A percentile compares a stretch with the other conserved stretches of the same genome.
These are phyloP conservation scores for Stegastes partitus DNA, from an alignment of 2,113 vertebrate genomes.

Conservation along the genomic window DNA sequence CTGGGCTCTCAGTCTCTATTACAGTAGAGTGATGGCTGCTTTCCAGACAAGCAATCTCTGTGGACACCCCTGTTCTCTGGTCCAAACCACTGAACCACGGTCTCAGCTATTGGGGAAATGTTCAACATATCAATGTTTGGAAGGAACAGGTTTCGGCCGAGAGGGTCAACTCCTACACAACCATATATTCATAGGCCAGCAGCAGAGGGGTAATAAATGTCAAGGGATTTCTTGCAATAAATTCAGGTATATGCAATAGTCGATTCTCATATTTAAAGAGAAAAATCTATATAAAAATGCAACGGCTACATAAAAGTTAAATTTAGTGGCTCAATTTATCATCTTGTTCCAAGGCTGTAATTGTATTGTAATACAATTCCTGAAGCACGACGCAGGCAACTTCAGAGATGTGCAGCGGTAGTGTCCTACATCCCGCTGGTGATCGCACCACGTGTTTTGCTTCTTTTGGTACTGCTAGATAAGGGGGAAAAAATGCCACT, in stretches of 20 bases:
- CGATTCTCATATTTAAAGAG: slow-evolving; percentile 21
- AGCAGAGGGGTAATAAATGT: slow-evolving; percentile 39
- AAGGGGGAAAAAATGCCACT: slow-evolving; percentile 28
- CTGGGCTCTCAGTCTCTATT: slow-evolving; percentile 73
- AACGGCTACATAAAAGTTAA: slow-evolving; percentile 24
- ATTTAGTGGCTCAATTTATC: slow-evolving; percentile 55
- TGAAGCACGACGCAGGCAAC: slow-evolving; percentile 48
- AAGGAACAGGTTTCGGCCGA: slow-evolving; percentile 36
- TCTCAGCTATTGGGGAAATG: slow-evolving; percentile 55
- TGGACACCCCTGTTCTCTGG: slow-evolving; percentile 63
- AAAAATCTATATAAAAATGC: slow-evolving; percentile 10
- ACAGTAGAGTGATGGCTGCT: slow-evolving; percentile 74
- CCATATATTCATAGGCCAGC: slow-evolving; percentile 26
- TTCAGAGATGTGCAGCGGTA: slow-evolving; percentile 55
- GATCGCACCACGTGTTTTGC: slow-evolving; percentile 67
- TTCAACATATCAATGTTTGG: slow-evolving; percentile 56
- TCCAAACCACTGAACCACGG: slow-evolving; percentile 67
- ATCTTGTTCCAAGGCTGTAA: slow-evolving; percentile 25
- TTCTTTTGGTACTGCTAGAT: slow-evolving; percentile 53
- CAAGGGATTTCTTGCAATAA: slow-evolving; percentile 16
- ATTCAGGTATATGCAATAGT: slow-evolving; percentile 22
- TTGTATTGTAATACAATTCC: slow-evolving; percentile 52
- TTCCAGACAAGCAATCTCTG: slow-evolving; percentile 75
- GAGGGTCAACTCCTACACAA: slow-evolving; percentile 29
- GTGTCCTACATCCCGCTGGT: slow-evolving; percentile 63